Conservation (phyloP, 1,140 invertebrate species). For the Amyelois transitella region DNA sequence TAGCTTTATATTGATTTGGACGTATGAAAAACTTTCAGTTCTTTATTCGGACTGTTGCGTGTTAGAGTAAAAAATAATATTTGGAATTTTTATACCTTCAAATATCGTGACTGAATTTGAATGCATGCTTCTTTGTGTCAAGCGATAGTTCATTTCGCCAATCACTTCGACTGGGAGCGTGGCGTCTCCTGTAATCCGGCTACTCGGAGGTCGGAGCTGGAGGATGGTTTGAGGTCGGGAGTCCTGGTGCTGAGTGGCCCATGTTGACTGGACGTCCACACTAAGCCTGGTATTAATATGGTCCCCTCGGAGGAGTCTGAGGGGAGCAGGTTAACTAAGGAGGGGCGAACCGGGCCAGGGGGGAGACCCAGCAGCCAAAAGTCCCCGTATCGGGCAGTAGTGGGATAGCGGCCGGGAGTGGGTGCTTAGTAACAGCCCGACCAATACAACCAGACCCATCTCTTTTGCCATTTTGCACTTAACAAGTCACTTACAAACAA, state of each 20-base stretch:
- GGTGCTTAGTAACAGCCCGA: constrained; percentile 85
- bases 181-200: constrained; percentile 96
- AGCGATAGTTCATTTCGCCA: constrained; percentile 18
- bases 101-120: no score
- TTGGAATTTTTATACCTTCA: no score
- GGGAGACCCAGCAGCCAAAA: constrained; percentile 83
- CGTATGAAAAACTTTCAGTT: neutral
- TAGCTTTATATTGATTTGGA: neutral
- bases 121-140: neutral
- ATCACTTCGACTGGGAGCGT: constrained; percentile 83
- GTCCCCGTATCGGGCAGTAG: constrained; percentile 96
- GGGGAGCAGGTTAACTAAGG: constrained; percentile 92
- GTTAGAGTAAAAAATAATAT: no score
- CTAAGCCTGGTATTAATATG: constrained; percentile 96
- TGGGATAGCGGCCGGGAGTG: constrained; percentile 98
- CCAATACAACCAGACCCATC: constrained; percentile 89
- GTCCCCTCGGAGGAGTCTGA: constrained; percentile 85
- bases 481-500: neutral
- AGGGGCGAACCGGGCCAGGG: constrained; percentile 97
- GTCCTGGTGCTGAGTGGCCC: constrained; percentile 79
- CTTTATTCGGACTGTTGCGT: no score
- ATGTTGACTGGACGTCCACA: constrained; percentile 90
- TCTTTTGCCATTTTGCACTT: constrained; percentile 75
- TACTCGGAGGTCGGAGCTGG: constrained; percentile 89
- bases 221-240: constrained; percentile 91